Base-by-base conservation (phyloP, 2,888 invertebrate genomes). In the Drosophila fulvimacula region DNA sequence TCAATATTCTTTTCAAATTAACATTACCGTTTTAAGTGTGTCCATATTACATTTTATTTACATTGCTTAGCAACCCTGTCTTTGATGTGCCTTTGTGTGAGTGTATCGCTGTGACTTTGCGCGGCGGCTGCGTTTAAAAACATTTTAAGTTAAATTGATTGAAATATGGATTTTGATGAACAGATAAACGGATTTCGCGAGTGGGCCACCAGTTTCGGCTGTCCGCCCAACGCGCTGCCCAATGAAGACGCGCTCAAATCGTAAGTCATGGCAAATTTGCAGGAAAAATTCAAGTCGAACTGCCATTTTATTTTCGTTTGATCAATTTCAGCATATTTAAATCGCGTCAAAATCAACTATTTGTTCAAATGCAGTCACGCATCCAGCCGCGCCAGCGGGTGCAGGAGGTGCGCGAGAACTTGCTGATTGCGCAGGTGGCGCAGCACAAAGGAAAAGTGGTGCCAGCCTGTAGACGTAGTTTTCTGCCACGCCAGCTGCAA, bases 181-280 rank as follows among this genome's bases (percentile, higher is more conserved):
- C 88, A 92, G 64, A 84, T 90, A 3, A 60, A 77, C 1, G 56
- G 65, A 0, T 92, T 92, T 76, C 86, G 85, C 13, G 19, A 70
- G 5, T 92, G 92, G 92, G 92, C 92, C 1, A 90, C 81, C 6
- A 86, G 81, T 7, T 44, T 92, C 24, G 92, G 92, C 1, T 91
- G 90, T 19, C 88, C 91, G 9, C 80, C 82, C 9, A 78, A 82
- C 15, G 77, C 79, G 0, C 61, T 92, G 53, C 92, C 92, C 17
- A 84, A 58, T 30, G 90, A 92, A 27, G 91, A 90, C 10, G 91
- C 91, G 1, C 69, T 92, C 9, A 91, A 82, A 73, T 88, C 90
- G 92, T 92, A 89, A 88, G 82, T 79, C 27, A 9, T 1, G 17
- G 1, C 6, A 42, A 17, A 7, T 11, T 32, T 10, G 17, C 21